These are phyloP conservation scores for Argynnis bischoffii DNA, from an alignment of 2,888 invertebrate genomes.

Conservation along the genomic window DNA sequence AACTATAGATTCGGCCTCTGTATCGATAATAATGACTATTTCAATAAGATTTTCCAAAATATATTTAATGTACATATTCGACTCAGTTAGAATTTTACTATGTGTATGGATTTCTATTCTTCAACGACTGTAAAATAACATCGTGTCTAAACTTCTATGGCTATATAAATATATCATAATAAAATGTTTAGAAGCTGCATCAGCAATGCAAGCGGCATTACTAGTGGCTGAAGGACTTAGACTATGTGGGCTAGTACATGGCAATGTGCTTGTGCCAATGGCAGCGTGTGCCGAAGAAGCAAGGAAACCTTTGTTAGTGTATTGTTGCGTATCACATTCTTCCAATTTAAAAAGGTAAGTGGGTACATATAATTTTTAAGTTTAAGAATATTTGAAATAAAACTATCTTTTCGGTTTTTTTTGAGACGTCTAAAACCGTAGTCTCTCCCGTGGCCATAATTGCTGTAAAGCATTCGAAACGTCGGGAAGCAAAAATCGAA, in stretches of 20 bases:
- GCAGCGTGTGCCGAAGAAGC: constrained; percentile 84
- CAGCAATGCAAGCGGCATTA: constrained; percentile 86
- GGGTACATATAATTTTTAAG: not conserved
- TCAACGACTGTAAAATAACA: no score
- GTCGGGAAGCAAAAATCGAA: no score
- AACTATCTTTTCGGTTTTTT: no score
- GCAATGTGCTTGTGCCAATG: constrained; percentile 87
- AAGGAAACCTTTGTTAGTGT: constrained; percentile 85
- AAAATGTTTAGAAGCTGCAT: constrained; percentile 83
- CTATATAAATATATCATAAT: not conserved
- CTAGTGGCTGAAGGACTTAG: constrained; percentile 89
- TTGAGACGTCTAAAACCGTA: no score
- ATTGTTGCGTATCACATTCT: constrained; percentile 85
- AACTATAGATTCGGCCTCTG: no score
- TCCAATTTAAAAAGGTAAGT: constrained; percentile 87
- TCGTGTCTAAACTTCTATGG: not conserved
- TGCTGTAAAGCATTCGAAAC: no score
- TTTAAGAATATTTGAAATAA: not conserved
- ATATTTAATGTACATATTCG: no score
- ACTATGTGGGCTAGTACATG: constrained; percentile 86
- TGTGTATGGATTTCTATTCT: no score
- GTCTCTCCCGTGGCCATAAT: no score
- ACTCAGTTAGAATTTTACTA: no score
- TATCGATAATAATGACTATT: no score
- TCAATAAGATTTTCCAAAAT: no score